Base-by-base conservation (phyloP, 30 jellyfish, hydroid and myxozoan genomes). In the Rhopilema esculentum region DNA sequence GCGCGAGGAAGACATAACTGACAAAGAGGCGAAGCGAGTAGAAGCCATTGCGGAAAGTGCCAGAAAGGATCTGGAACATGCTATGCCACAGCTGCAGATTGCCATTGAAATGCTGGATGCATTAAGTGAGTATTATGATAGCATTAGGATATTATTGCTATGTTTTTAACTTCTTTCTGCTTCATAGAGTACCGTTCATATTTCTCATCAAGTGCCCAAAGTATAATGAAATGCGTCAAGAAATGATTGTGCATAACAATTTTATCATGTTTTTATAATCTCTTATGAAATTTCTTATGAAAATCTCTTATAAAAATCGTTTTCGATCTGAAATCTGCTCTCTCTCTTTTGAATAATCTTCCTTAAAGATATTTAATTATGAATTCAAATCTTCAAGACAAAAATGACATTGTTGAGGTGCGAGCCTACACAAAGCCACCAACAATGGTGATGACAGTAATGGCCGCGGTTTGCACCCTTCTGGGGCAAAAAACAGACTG, bases 361-460 rank as follows among this genome's bases (percentile, higher is more conserved):
- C 26, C 31, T 70, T 1, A 9, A 16, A 25, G 26, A 23, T 15
- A 16, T 29, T 1, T 31, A 22, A 1, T 51, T 8, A 28, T 20
- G 2, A 4, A 0, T 32, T 40, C 6, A 40, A 2, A 40, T 40
- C 12, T 40, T 40, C 57, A 40, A 93, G 98, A 93, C 66, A 93
- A 93, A 78, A 53, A 72, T 72, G 98, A 93, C 88, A 93, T 93
- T 51, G 91, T 80, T 24, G 98, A 93, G 70, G 93, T 93, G 29
- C 97, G 98, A 1, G 96, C 93, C 1, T 93, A 93, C 73, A 70
- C 91, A 27, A 93, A 93, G 75, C 98, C 98, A 31, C 98, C 98
- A 17, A 74, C 91, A 17, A 93, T 93, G 98, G 98, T 93, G 66
- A 93, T 88, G 97, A 93, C 97, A 0, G 97, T 93, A 23, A 85